Conservation (phyloP, 2,888 invertebrate genomes). For the Euproctis similis region DNA sequence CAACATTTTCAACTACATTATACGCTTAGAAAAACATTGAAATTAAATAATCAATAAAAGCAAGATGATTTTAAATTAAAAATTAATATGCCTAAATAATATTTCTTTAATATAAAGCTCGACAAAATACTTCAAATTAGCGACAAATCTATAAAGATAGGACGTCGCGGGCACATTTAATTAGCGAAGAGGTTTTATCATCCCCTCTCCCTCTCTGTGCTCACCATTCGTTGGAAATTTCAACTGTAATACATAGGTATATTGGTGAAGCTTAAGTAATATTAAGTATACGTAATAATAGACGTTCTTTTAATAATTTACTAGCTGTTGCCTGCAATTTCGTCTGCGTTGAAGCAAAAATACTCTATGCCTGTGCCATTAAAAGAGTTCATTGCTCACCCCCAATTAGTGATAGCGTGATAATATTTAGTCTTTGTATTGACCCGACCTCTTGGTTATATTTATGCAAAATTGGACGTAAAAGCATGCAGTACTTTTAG, state of each 20-base stretch:
- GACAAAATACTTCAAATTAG: slow-evolving; percentile 62
- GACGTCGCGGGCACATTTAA: slow-evolving; percentile 66
- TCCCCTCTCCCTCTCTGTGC: slow-evolving; percentile 61
- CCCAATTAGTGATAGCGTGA: too few species aligned
- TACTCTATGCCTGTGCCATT: too few species aligned
- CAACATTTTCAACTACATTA: too few species aligned
- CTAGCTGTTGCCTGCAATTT: too few species aligned
- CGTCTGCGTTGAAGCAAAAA: too few species aligned
- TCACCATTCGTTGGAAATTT: slow-evolving; percentile 57
- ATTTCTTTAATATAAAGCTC: slow-evolving; percentile 48
- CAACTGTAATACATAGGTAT: slow-evolving; percentile 54
- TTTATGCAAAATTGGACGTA: too few species aligned
- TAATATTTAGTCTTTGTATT: too few species aligned
- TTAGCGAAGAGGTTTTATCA: slow-evolving; percentile 71
- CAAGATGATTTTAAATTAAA: slow-evolving; percentile 31
- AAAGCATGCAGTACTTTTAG: too few species aligned
- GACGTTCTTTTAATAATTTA: slow-evolving; percentile 34
- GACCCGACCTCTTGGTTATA: too few species aligned
- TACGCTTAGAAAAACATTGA: too few species aligned
- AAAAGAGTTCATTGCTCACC: too few species aligned
- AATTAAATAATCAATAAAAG: not conserved
- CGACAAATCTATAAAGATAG: slow-evolving; percentile 69
- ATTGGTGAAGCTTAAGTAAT: slow-evolving; percentile 64
- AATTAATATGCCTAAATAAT: slow-evolving; percentile 38
- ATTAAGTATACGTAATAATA: slow-evolving; percentile 43